phyloP scores from a whole-genome alignment of 2,113 vertebrate genomes.

The Malurus cyaneus region DNA sequence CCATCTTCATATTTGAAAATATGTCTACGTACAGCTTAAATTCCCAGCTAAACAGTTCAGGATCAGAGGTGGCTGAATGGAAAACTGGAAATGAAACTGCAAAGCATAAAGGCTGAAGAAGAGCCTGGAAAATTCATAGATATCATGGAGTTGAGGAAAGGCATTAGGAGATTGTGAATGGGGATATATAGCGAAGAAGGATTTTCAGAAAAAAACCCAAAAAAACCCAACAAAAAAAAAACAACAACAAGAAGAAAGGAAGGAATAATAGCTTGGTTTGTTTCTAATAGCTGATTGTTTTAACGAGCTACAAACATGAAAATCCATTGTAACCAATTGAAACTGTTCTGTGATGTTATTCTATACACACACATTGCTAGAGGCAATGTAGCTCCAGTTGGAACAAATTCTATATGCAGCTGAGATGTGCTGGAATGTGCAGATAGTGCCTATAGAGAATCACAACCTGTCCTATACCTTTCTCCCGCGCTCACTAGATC shows the following conservation, averaged over 20 bases:
- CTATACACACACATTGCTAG: not conserved
- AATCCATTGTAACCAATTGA: not conserved
- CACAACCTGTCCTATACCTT: not conserved
- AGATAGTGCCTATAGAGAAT: not conserved
- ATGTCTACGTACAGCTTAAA: not conserved
- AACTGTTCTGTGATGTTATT: not conserved
- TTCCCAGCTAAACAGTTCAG: not conserved
- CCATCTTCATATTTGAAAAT: not conserved
- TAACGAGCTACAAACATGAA: not conserved
- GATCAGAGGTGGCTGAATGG: not conserved
- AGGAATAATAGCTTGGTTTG: not conserved
- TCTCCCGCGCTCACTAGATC: not conserved
- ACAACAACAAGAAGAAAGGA: not conserved
- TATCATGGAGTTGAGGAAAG: not conserved
- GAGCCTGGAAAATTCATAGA: not conserved
- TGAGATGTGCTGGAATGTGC: not conserved
- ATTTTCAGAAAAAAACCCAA: not conserved
- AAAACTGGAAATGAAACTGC: not conserved
- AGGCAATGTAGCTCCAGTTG: not conserved
- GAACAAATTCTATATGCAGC: not conserved
- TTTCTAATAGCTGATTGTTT: not conserved
- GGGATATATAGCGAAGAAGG: not conserved
- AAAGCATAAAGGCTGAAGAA: not conserved
- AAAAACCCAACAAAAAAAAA: not conserved
- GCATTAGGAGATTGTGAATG: not conserved